phyloP scores from a whole-genome alignment of 2,113 vertebrate species.

The Sinosuthora webbiana region DNA sequence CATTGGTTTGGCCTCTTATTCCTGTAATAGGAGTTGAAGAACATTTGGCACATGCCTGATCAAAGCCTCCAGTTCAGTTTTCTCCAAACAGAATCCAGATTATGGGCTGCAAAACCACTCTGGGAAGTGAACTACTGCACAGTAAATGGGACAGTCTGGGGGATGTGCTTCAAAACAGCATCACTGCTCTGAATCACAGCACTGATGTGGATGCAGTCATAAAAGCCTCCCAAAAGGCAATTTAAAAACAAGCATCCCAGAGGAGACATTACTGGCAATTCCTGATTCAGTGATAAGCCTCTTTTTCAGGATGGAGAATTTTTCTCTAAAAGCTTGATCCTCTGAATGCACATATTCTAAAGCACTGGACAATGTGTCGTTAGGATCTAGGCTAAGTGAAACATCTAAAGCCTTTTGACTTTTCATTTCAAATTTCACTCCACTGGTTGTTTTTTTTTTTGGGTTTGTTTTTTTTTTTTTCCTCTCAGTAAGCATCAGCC shows the following conservation, averaged over 20 bases:
- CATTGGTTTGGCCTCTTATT: constrained; percentile 9
- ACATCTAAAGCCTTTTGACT: not conserved
- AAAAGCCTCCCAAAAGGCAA: constrained; percentile 63
- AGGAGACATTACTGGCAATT: constrained; percentile 56
- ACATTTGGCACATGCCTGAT: not conserved
- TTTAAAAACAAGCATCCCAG: constrained; percentile 61
- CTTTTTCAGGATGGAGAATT: constrained; percentile 22
- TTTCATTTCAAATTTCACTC: not conserved
- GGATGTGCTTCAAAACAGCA: constrained; percentile 37
- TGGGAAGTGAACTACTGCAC: not conserved
- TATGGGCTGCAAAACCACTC: constrained; percentile 2
- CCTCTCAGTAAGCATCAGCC: not conserved
- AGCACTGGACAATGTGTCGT: not conserved
- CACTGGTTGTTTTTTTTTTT: too few species aligned
- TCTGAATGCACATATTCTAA: constrained; percentile 10
- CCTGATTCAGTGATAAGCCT: constrained; percentile 39
- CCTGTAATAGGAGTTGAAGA: not conserved
- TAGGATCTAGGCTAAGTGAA: not conserved
- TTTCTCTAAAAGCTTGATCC: constrained; percentile 29
- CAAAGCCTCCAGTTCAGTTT: constrained; percentile 12
- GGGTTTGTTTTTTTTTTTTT: not conserved
- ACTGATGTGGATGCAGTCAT: constrained; percentile 22
- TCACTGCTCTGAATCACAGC: constrained; percentile 20
- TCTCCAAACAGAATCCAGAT: not conserved
- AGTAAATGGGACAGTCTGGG: constrained; percentile 12